Conservation (phyloP, 2,797 vertebrate genomes). For the Vireo griseus region DNA sequence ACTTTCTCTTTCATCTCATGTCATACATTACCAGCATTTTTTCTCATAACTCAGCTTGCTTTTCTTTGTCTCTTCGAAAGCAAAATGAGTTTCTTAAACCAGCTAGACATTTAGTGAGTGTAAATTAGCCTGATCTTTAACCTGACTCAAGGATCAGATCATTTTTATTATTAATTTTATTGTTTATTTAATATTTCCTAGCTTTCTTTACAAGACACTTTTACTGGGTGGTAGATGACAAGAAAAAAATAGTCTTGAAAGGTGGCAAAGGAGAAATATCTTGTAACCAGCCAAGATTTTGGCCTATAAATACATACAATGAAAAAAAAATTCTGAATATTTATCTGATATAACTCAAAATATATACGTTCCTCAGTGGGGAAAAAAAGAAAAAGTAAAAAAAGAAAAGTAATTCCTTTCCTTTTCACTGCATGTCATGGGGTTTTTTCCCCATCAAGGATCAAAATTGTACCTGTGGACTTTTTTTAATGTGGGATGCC, state of each 20-base stretch:
- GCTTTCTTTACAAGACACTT: not conserved
- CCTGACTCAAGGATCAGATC: not conserved
- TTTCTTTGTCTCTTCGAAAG: not conserved
- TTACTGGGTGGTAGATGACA: not conserved
- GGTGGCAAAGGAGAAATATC: not conserved
- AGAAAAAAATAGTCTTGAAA: not conserved
- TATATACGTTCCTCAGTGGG: not conserved
- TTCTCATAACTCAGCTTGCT: not conserved
- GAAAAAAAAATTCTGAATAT: not conserved
- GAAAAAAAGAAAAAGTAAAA: fast-evolving
- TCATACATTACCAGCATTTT: not conserved
- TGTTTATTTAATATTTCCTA: not conserved
- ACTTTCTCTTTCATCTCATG: not conserved
- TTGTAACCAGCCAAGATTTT: not conserved
- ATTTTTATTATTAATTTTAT: not conserved
- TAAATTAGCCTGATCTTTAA: not conserved
- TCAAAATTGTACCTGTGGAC: not conserved
- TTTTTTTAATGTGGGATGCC: not conserved
- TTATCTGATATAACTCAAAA: not conserved
- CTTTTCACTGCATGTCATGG: not conserved
- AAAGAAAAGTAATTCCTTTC: not conserved
- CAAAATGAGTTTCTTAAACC: not conserved
- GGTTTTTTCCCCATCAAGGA: fast-evolving
- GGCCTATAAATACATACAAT: not conserved
- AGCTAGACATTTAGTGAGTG: not conserved